These are phyloP conservation scores for Drosophila rellima DNA, from an alignment of 2,888 invertebrate species.

Conservation along the genomic window DNA sequence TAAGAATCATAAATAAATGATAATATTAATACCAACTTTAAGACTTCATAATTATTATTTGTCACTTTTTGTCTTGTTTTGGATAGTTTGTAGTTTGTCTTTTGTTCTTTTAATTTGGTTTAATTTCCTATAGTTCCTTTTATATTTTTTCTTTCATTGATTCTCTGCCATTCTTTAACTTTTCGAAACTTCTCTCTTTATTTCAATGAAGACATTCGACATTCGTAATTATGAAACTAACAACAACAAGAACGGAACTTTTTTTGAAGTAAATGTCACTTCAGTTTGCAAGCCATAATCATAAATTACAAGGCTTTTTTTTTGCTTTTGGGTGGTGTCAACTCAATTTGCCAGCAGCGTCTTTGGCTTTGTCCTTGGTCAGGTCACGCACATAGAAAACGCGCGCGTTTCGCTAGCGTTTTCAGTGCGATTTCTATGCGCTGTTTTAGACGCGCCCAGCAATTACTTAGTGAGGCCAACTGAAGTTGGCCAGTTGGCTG, in stretches of 20 bases:
- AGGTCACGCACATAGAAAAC: constrained; percentile 50
- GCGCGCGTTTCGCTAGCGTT: constrained; percentile 27
- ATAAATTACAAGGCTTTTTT: constrained; percentile 52
- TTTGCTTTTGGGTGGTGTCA: constrained; percentile 36
- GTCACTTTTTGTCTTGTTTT: background rate
- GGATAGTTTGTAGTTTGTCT: background rate
- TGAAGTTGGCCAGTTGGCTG: constrained; percentile 30
- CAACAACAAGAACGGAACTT: constrained; percentile 14
- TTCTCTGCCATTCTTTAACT: background rate
- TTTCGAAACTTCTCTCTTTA: constrained; percentile 1
- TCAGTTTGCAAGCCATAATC: constrained; percentile 43
- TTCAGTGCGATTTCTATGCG: constrained; percentile 32
- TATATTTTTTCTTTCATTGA: background rate
- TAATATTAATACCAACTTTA: background rate
- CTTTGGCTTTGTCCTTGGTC: constrained; percentile 41
- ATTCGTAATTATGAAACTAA: constrained; percentile 14
- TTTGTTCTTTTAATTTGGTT: background rate
- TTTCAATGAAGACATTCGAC: constrained; percentile 35
- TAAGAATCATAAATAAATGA: too few relatives aligned
- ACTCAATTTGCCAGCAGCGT: constrained; percentile 40
- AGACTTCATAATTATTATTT: background rate
- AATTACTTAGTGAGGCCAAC: constrained; percentile 38
- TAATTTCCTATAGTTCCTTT: background rate
- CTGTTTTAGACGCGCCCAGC: constrained; percentile 51
- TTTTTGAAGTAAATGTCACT: constrained; percentile 35